Percentiles rank a stretch among this genome's conserved stretches.
Evolutionary conservation across 2,888 invertebrate species (phyloP).

Genomic region (Drosophila picticornis): DNA sequence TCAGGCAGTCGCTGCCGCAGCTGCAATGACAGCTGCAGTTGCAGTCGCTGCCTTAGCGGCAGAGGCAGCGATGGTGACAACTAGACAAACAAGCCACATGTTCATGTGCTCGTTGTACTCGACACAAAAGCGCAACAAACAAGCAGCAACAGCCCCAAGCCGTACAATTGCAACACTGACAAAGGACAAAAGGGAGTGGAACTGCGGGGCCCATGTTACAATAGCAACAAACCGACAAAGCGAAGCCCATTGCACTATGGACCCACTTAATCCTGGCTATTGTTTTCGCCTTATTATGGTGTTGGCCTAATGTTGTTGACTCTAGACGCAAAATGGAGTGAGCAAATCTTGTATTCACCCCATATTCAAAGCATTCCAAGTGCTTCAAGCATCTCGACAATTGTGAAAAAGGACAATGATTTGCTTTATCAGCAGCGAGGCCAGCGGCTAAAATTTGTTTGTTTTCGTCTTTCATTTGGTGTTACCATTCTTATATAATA

Average conservation of each 20-base stretch:
- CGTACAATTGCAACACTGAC: constrained; percentile 48
- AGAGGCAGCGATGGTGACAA: constrained; percentile 26
- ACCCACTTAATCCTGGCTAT: constrained; percentile 76
- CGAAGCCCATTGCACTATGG: constrained; percentile 61
- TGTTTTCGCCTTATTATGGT: constrained; percentile 74
- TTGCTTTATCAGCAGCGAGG: constrained; percentile 46
- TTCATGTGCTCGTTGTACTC: constrained; percentile 50
- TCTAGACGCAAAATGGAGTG: constrained; percentile 33
- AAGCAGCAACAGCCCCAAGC: constrained; percentile 59
- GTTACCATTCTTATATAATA: constrained; percentile 47
- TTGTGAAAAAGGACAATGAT: constrained; percentile 33
- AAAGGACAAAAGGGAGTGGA: constrained; percentile 40
- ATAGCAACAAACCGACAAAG: constrained; percentile 26
- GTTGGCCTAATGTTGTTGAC: constrained; percentile 67
- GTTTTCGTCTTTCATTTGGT: constrained; percentile 38
- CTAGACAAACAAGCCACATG: constrained; percentile 68
- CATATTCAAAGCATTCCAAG: constrained; percentile 25
- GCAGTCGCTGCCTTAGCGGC: constrained; percentile 4
- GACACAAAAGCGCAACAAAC: constrained; percentile 78
- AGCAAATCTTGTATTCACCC: not conserved
- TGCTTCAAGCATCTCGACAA: constrained; percentile 16
- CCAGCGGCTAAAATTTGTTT: constrained; percentile 57
- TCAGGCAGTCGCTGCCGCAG: constrained; percentile 37
- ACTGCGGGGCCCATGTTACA: not conserved
- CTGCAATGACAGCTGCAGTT: constrained; percentile 11